phyloP scores from a whole-genome alignment of 2,113 vertebrate species.

The Mesembrinibis cayennensis region DNA sequence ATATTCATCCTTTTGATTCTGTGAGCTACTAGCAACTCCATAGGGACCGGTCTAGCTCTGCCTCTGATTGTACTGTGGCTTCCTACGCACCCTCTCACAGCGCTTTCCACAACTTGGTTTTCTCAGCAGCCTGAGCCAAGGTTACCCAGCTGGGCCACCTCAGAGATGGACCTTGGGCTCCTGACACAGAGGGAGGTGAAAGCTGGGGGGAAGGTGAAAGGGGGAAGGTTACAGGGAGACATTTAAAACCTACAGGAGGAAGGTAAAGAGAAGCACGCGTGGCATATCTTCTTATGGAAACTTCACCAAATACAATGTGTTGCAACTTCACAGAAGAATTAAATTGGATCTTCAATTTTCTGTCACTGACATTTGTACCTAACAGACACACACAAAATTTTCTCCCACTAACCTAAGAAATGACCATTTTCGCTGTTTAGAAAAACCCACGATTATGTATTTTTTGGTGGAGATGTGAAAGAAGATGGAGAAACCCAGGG shows the following conservation, averaged over 20 bases:
- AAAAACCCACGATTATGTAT: neutral
- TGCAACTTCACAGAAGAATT: neutral
- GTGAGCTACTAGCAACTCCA: neutral
- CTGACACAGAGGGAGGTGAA: neutral
- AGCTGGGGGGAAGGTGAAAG: neutral
- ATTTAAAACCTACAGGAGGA: neutral
- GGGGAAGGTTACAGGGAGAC: neutral
- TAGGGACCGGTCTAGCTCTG: neutral
- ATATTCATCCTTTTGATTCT: neutral
- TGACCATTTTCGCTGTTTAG: neutral
- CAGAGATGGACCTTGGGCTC: neutral
- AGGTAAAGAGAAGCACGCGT: neutral
- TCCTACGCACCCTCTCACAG: no score
- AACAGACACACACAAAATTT: no score
- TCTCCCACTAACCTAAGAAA: neutral
- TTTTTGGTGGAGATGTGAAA: neutral
- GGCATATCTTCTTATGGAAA: neutral
- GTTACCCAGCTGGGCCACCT: no score
- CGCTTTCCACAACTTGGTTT: neutral
- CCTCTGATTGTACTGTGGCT: neutral
- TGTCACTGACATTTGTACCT: neutral
- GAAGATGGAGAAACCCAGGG: neutral
- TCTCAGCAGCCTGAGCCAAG: neutral
- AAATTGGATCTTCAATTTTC: neutral
- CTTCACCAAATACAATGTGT: neutral